These are phyloP conservation scores for Machimus rusticus DNA, from an alignment of 2,888 invertebrate species.

Conservation along the genomic window DNA sequence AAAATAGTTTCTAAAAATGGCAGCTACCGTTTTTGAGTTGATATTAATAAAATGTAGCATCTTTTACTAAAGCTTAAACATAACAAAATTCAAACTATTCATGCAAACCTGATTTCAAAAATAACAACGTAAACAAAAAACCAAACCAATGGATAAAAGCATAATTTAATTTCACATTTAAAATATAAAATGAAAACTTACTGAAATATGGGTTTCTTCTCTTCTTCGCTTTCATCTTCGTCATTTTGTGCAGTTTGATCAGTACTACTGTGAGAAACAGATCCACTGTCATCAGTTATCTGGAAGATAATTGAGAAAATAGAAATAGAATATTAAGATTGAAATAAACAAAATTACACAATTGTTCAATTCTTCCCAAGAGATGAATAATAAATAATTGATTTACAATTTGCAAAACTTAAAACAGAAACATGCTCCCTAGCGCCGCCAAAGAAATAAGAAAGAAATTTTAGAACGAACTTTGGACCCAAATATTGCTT, in stretches of 20 bases:
- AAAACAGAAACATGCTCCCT: background rate
- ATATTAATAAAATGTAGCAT: too few relatives aligned
- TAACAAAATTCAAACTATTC: background rate
- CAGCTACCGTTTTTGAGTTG: too few relatives aligned
- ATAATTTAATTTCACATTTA: too few relatives aligned
- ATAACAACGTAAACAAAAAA: background rate
- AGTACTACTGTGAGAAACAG: background rate
- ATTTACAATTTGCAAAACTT: background rate
- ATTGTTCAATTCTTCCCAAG: background rate
- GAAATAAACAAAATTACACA: background rate
- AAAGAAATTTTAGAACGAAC: background rate
- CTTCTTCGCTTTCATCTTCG: constrained; percentile 13
- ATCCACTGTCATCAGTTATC: constrained; percentile 41
- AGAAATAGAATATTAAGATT: background rate
- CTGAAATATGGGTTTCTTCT: constrained; percentile 40
- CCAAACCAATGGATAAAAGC: too few relatives aligned
- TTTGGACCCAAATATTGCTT: background rate
- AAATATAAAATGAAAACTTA: constrained; percentile 15
- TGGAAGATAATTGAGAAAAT: constrained; percentile 16
- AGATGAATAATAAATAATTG: background rate
- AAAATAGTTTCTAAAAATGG: too few relatives aligned
- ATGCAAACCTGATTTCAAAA: background rate
- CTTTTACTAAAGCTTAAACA: background rate
- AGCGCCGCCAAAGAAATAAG: background rate
- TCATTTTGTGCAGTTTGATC: background rate